A percentile compares a stretch with the other conserved stretches of the same genome.
phyloP scores from a whole-genome alignment of 2,888 invertebrate species.

The Thalpophila matura region DNA sequence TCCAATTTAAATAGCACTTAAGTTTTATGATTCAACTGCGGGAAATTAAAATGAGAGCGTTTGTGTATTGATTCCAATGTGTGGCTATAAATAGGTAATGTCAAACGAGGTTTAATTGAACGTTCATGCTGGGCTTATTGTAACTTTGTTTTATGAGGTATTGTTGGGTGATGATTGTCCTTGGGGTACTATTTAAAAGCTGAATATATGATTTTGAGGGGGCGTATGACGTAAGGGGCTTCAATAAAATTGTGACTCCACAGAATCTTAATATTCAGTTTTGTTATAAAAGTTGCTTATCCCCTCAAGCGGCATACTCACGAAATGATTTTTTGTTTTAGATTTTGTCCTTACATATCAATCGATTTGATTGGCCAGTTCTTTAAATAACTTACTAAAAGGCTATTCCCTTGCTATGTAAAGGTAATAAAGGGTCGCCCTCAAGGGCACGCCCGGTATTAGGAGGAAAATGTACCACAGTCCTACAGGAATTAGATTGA shows the following conservation, averaged over 20 bases:
- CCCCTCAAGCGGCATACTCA: too few species aligned
- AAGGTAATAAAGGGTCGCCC: slow-evolving; percentile 17
- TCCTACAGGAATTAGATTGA: slow-evolving; percentile 39
- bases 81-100: neutral
- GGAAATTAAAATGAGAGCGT: slow-evolving; percentile 24
- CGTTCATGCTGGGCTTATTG: neutral
- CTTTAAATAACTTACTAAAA: slow-evolving; percentile 18
- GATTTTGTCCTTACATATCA: neutral
- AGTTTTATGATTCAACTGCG: slow-evolving; percentile 39
- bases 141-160: neutral
- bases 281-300: too few species aligned
- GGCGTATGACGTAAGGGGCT: too few species aligned
- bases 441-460: slow-evolving; percentile 22
- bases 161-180: too few species aligned
- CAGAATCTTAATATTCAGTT: too few species aligned
- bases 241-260: too few species aligned
- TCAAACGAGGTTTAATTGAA: neutral
- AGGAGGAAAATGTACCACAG: slow-evolving; percentile 33
- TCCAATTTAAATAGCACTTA: slow-evolving; percentile 41
- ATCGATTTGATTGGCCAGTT: slow-evolving; percentile 1
- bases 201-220: too few species aligned
- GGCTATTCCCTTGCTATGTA: slow-evolving; percentile 1
- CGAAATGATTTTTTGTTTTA: too few species aligned
- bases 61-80: slow-evolving; percentile 26
- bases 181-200: too few species aligned